phyloP scores from a whole-genome alignment of 1,140 invertebrate species.

The Cotesia glomerata region DNA sequence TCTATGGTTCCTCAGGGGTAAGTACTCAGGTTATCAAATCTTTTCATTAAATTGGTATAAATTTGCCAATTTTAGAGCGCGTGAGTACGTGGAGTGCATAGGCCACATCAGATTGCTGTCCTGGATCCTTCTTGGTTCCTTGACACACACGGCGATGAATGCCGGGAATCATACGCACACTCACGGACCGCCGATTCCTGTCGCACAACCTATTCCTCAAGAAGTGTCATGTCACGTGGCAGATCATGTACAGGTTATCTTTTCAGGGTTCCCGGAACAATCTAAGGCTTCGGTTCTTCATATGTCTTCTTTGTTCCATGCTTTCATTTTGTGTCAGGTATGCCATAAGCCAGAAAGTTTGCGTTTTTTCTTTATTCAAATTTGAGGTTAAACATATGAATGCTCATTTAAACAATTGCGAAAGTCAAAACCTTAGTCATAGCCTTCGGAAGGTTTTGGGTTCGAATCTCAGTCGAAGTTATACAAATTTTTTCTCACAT shows the following conservation, averaged over 20 bases:
- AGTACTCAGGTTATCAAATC: conserved; percentile 36
- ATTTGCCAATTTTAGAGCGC: conserved; percentile 67
- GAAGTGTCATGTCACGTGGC: conserved; percentile 95
- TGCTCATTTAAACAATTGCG: too few species aligned
- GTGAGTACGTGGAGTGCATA: conserved; percentile 95
- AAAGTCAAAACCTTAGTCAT: too few species aligned
- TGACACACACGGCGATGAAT: conserved; percentile 83
- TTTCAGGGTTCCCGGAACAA: conserved; percentile 96
- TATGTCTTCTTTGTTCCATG: conserved; percentile 89
- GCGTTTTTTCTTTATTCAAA: too few species aligned
- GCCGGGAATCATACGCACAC: conserved; percentile 45
- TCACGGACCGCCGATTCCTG: conserved; percentile 52
- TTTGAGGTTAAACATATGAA: too few species aligned
- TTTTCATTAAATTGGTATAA: background rate
- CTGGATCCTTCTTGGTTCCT: conserved; percentile 93
- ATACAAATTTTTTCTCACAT: too few species aligned
- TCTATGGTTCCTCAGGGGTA: conserved; percentile 86
- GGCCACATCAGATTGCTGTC: conserved; percentile 92
- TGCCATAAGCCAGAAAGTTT: background rate
- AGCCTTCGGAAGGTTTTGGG: too few species aligned
- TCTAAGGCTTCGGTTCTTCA: conserved; percentile 88
- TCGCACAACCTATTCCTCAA: conserved; percentile 90
- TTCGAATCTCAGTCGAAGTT: too few species aligned
- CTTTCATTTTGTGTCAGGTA: conserved; percentile 82
- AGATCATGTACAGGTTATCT: conserved; percentile 93